Base-by-base conservation (phyloP, 1,140 invertebrate species). In the Acyrthosiphon pisum region DNA sequence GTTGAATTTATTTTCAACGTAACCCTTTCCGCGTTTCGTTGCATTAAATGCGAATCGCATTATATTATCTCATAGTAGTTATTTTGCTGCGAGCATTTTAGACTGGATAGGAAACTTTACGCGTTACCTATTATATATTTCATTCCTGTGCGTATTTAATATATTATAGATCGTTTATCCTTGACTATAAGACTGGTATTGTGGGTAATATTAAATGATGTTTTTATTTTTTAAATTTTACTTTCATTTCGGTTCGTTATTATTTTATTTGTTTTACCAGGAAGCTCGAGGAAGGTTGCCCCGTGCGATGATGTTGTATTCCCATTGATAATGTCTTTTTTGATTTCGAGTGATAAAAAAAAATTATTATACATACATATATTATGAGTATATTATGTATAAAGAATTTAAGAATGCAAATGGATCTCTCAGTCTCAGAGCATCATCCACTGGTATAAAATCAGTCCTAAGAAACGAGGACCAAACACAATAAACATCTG, bases 251-350 rank as follows among this genome's bases (percentile, higher is more conserved):
- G 9, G 23, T 53, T 26, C 30, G n/a, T 60, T 30, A 60, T 60
- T 60, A 30, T 30, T 46, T 76, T 53, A 37, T 86, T 22, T 35
- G 22, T 89, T 89, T 35, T 48, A 89, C 48, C 48, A 35, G 48
- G 87, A 89, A 89, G 37, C 87, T 37, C 20, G 30, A 89, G 48
- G 87, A 89, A 89, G 87, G 87, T 89, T 53, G 11, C 23, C 2
- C 20, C 7, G 20, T 6, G 37, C 35, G 18, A 83, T 22, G 37
- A 35, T 76, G 18, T 76, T 76, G 20, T 76, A 76, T 76, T n/a
- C n/a, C n/a, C 60, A 76, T 76, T n/a, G n/a, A 76, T 76, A 18
- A 76, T 76, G n/a, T n/a, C 60, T 76, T 76, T n/a, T n/a, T 30
- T 20, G 60, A 35, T 76, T 76, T 76, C 18, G 30, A 18, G n/a